A percentile compares a stretch with the other conserved stretches of the same genome.
phyloP scores from a whole-genome alignment of 2,113 vertebrate species.

The Rhabdornis inornatus region DNA sequence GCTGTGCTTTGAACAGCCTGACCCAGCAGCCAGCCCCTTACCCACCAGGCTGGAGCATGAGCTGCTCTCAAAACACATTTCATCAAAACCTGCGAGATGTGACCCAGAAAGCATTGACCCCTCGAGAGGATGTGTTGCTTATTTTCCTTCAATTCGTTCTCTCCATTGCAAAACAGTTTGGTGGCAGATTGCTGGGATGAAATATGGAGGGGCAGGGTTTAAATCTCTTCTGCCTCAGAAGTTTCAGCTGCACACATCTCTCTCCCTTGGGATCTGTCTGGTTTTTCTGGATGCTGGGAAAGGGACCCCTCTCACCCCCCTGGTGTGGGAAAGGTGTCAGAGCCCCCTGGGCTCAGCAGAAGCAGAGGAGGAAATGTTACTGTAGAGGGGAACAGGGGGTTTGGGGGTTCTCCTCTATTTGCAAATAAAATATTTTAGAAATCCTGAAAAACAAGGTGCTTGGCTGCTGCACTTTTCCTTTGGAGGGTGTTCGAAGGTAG shows the following conservation, averaged over 20 bases:
- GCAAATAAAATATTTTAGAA: fast-evolving
- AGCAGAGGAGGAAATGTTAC: neutral
- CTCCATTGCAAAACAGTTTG: neutral
- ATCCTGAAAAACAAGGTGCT: fast-evolving
- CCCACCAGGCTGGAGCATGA: neutral
- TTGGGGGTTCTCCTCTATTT: neutral
- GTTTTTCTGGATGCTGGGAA: neutral
- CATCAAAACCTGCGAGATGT: neutral
- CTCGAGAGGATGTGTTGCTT: neutral
- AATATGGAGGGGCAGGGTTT: neutral
- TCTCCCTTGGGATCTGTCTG: neutral
- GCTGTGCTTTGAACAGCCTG: neutral
- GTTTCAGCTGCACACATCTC: neutral
- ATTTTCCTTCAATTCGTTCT: neutral
- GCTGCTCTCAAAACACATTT: fast-evolving
- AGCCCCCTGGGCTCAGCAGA: neutral
- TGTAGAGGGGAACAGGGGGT: fast-evolving
- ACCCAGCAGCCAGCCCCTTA: fast-evolving
- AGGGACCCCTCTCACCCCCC: neutral
- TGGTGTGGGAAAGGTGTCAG: neutral
- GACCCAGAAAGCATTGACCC: neutral
- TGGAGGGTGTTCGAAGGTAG: neutral
- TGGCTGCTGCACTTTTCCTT: neutral
- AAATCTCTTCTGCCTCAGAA: neutral
- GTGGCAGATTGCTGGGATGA: neutral